Evolutionary conservation across 2,797 vertebrate genomes (phyloP).

Genomic region (Anableps anableps): DNA sequence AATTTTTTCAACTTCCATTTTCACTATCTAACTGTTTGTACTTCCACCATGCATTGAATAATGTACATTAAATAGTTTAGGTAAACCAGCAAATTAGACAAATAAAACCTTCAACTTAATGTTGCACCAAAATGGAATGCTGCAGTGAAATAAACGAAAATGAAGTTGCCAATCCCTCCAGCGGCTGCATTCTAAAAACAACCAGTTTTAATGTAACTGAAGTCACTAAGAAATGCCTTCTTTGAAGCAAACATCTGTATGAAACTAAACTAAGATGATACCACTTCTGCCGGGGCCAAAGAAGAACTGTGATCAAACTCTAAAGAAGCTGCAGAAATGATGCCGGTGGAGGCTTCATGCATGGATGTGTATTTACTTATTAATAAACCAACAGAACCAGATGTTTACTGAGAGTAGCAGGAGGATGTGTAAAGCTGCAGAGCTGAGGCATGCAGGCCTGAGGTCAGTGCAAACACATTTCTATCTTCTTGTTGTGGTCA

Average conservation of each 20-base stretch:
- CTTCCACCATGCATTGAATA: background rate
- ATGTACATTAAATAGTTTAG: background rate
- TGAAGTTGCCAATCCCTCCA: background rate
- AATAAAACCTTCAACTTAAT: background rate
- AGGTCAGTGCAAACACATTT: constrained; percentile 61
- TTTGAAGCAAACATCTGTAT: background rate
- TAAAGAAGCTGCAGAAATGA: background rate
- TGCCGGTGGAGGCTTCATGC: constrained; percentile 7
- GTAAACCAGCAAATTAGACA: background rate
- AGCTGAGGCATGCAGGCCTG: constrained; percentile 34
- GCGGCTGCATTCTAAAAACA: background rate
- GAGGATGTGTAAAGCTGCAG: constrained; percentile 36
- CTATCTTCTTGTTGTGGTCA: constrained; percentile 59
- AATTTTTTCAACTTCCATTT: background rate
- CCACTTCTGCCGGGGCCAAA: background rate
- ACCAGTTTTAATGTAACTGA: background rate
- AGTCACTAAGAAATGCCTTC: background rate
- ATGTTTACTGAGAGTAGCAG: constrained; percentile 57
- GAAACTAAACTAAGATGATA: background rate
- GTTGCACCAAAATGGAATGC: background rate
- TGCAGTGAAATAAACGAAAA: background rate
- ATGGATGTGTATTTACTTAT: constrained; percentile 50
- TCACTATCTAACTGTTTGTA: background rate
- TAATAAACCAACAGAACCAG: constrained; percentile 52
- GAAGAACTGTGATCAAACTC: background rate